Base-by-base conservation (phyloP, 2,888 invertebrate genomes). In the Agrypnus murinus region DNA sequence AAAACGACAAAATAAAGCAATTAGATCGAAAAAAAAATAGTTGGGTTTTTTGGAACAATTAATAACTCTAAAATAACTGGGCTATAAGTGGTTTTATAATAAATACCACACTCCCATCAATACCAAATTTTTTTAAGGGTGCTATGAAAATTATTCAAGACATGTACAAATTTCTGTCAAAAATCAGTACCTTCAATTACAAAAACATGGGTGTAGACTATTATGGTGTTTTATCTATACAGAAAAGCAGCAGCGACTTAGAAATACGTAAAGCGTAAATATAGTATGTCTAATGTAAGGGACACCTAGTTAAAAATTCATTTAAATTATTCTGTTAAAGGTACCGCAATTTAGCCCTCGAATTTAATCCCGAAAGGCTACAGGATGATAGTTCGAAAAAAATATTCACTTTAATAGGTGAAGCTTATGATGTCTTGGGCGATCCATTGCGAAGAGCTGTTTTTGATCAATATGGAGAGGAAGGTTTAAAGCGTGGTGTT, bases 391-490 rank as follows among this genome's bases (percentile, higher is more conserved):
- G 90, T 77, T 88, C 88, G 14, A 86, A 86, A 72, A 82, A 86
- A 64, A 87, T 90, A 75, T 92, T 93, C 82, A 84, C 88, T 2
- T 84, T 92, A 15, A 88, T 93, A 59, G 91, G 90, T 32, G 95
- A 95, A 87, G 94, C 95, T 0, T 95, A 92, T 82, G 95, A 95
- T 79, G 92, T 95, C 7, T 86, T 95, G 25, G 89, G 90, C 0
- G 87, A 93, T 83, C 89, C 92, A 45, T 85, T 90, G 72, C 86
- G 86, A 71, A 88, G 93, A 66, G 92, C 95, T 10, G 90, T 96
- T 12, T 97, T 93, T 86, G 96, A 97, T 85, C 94, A 95, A 80
- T 96, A 93, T 84, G 97, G 97, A 0, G 96, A 96, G 84, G 93
- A 93, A 79, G 96, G 95, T 0, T 86, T 97, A 48, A 95, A 95